Conservation (phyloP, 2,888 invertebrate species). For the Drosophila yooni region DNA sequence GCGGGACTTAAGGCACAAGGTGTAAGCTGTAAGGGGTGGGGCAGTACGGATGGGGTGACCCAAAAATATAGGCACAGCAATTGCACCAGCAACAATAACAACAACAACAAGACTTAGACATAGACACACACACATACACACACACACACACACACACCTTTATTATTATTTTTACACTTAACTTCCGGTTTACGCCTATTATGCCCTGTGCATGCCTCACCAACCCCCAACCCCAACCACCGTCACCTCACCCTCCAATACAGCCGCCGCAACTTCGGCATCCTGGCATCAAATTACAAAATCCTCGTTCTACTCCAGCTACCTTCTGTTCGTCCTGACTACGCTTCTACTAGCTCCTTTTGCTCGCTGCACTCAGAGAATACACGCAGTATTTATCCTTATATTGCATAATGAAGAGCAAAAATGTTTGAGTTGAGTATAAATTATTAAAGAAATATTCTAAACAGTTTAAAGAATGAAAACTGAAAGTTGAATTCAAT, state of each 20-base stretch:
- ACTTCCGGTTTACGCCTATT: constrained; percentile 81
- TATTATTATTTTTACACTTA: constrained; percentile 82
- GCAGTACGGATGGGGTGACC: background rate
- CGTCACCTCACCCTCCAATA: constrained; percentile 2
- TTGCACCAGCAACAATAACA: constrained; percentile 31
- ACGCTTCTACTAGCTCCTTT: constrained; percentile 2
- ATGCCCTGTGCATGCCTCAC: constrained; percentile 41
- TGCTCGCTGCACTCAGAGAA: background rate
- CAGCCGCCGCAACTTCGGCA: constrained; percentile 11
- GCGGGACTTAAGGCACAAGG: constrained; percentile 1
- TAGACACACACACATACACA: constrained; percentile 35
- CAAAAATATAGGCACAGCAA: constrained; percentile 45
- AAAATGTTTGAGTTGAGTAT: background rate
- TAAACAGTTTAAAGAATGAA: background rate
- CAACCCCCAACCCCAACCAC: background rate
- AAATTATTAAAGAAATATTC: background rate
- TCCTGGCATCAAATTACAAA: constrained; percentile 78
- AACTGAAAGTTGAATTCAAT: background rate
- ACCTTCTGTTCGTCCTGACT: constrained; percentile 25
- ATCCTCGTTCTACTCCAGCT: constrained; percentile 40
- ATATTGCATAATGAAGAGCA: background rate
- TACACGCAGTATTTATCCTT: background rate
- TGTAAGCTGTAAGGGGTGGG: background rate
- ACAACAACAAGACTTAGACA: constrained; percentile 28
- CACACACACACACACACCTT: constrained; percentile 62